Conservation (phyloP, 2,888 invertebrate species). For the Psococerastis gibbosa region DNA sequence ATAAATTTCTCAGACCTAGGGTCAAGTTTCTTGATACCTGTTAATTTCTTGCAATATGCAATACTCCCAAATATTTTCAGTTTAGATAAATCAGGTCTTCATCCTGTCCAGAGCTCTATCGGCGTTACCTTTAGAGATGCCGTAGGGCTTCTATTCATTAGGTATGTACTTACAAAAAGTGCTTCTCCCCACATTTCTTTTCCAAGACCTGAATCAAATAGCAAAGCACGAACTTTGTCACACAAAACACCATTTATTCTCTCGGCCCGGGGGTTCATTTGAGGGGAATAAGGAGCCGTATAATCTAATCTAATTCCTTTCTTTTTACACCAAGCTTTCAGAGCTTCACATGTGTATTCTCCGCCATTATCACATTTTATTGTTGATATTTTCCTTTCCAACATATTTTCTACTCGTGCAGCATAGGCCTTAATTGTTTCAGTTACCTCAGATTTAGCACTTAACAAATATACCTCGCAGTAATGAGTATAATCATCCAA, state of each 20-base stretch:
- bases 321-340: constrained; percentile 14
- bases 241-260: constrained; percentile 17
- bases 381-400: constrained; percentile 8
- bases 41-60: constrained; percentile 19
- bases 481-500: constrained; percentile 14
- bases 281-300: constrained; percentile 14
- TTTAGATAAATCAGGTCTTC: constrained; percentile 19
- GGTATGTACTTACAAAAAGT: constrained; percentile 17
- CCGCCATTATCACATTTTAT: constrained; percentile 15
- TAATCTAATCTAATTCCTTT: constrained; percentile 15
- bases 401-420: neutral
- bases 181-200: constrained; percentile 22
- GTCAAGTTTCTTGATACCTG: constrained; percentile 19
- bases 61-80: constrained; percentile 20
- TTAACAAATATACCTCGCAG: constrained; percentile 3
- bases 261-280: constrained; percentile 16
- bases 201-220: constrained; percentile 18
- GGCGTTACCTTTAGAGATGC: constrained; percentile 18
- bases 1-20: constrained; percentile 18
- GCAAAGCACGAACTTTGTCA: constrained; percentile 17
- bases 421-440: constrained; percentile 11
- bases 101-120: constrained; percentile 19
- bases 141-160: constrained; percentile 19
- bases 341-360: constrained; percentile 14
- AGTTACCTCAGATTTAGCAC: constrained; percentile 12